These are phyloP conservation scores for Venturia canescens DNA, from an alignment of 1,140 invertebrate species.

Conservation along the genomic window DNA sequence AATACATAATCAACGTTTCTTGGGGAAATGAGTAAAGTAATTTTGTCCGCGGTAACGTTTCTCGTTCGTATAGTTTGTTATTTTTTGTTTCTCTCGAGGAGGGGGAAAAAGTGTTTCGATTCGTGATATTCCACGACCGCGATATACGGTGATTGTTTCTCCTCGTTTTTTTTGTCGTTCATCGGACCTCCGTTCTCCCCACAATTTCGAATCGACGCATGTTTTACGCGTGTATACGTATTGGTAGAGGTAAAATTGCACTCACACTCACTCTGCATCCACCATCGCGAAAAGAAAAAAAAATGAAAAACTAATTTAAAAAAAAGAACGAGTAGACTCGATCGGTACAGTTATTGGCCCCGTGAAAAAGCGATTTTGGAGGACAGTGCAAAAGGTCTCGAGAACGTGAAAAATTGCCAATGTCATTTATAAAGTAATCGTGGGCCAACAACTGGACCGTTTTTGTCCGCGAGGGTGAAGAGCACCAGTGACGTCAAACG, in stretches of 20 bases:
- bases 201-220: neutral
- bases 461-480: neutral
- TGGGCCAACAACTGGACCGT: neutral
- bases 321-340: neutral
- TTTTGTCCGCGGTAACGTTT: conserved; percentile 42
- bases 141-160: neutral
- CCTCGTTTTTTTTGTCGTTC: neutral
- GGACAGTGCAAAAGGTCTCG: no score
- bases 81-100: conserved; percentile 4
- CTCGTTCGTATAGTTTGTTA: conserved; percentile 1
- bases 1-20: conserved; percentile 70
- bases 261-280: neutral
- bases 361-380: no score
- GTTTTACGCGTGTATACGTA: neutral
- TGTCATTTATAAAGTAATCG: neutral
- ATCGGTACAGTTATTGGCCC: no score
- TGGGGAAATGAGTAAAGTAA: conserved; percentile 64
- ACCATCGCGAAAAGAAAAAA: neutral
- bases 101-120: neutral
- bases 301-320: neutral
- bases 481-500: conserved; percentile 6
- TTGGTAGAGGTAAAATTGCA: conserved; percentile 16
- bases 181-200: neutral
- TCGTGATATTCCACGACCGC: neutral
- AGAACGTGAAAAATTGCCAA: neutral